phyloP scores from a whole-genome alignment of 1,140 invertebrate genomes.

The Brachionus manjavacas region DNA sequence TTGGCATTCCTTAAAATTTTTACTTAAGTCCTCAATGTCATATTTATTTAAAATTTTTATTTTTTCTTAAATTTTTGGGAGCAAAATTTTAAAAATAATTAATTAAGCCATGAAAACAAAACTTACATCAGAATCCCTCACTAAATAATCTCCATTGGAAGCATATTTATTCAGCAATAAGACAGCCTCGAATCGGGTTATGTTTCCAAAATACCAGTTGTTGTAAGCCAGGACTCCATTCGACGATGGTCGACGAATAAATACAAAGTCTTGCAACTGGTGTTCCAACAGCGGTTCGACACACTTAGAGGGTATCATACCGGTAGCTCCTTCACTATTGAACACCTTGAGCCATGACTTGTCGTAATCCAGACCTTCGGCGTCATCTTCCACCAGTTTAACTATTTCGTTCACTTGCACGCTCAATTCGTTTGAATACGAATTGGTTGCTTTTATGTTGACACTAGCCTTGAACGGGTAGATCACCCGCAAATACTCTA shows the following conservation, averaged over 20 bases:
- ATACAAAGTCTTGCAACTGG: conserved; percentile 41
- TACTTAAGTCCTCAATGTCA: no score
- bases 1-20: no score
- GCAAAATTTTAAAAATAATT: no score
- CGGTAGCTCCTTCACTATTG: background rate
- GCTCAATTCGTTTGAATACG: background rate
- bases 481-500: conserved; percentile 12
- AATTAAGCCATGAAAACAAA: no score
- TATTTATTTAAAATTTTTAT: no score
- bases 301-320: conserved; percentile 22
- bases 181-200: conserved; percentile 89
- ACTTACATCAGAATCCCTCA: conserved; percentile 66
- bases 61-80: no score
- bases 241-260: conserved; percentile 38
- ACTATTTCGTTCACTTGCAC: conserved; percentile 9
- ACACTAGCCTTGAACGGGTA: background rate
- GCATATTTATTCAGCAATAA: conserved; percentile 84
- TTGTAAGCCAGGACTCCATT: conserved; percentile 51
- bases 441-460: conserved; percentile 15
- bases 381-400: conserved; percentile 8
- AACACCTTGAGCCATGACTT: conserved; percentile 21
- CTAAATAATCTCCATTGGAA: conserved; percentile 93
- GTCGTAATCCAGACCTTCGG: background rate
- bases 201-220: conserved; percentile 89
- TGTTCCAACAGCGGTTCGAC: conserved; percentile 7